Base-by-base conservation (phyloP, 1,140 invertebrate species). In the Drosophila lacertosa region DNA sequence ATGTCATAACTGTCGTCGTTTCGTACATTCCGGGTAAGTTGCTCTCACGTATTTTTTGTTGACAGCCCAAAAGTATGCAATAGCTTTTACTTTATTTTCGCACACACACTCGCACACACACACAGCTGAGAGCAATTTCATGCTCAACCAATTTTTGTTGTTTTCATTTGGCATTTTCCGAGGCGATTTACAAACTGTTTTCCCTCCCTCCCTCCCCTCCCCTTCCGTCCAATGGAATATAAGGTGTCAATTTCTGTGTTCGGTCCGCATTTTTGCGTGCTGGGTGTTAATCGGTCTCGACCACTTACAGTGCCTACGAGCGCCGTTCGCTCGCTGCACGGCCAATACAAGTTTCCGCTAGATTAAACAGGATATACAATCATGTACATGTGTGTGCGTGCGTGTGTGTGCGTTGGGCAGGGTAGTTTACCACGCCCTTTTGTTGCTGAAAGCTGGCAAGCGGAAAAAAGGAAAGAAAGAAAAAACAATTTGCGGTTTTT, bases 111-210 rank as follows among this genome's bases (percentile, higher is more conserved):
- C 22, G 32, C 33, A 42, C 45, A 37, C 26, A 29, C 16, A 16
- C 7, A 47, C 29, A 62, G 40, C 48, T 35, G 35, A 39, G 26
- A 51, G 59, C 74, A 89, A 89, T 89, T 89, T 89, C 83, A 89
- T 89, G 84, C 84, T 89, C 70, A 89, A 89, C 72, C 73, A 74
- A 89, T 59, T 82, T 88, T 89, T 73, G 78, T 82, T 89, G 75
- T 59, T 80, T 80, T 63, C 74, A 86, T 86, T 89, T 72, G 73
- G 40, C 63, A 76, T 76, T 76, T 72, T 84, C 45, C 65, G 72
- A 53, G 59, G 58, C 66, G 50, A 67, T 39, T 74, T 74, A 60
- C 60, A 57, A 54, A 76, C 45, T 68, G 63, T 60, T 51, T 13
- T 48, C 20, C 44, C 24, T 59, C 39, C 58, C 10, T 66, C 18